phyloP scores from a whole-genome alignment of 2,113 vertebrate genomes.

The Sceloporus undulatus region DNA sequence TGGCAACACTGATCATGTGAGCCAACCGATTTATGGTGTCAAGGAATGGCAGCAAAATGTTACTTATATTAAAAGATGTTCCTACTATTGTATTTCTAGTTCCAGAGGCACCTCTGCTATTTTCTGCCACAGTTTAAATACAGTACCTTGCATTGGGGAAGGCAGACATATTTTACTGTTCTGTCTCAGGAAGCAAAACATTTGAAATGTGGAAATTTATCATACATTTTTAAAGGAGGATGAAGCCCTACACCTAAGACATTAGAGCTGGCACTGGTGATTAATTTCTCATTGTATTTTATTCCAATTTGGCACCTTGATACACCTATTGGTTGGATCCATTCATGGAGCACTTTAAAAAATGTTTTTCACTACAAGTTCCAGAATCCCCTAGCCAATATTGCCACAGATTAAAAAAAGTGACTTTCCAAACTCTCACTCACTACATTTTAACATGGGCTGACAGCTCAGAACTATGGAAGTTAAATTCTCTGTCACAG shows the following conservation, averaged over 20 bases:
- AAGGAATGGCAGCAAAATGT: neutral
- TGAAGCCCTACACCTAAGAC: neutral
- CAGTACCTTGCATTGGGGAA: neutral
- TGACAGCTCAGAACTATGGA: too few relatives aligned
- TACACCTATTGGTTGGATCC: neutral
- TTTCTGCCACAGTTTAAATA: neutral
- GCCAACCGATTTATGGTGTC: neutral
- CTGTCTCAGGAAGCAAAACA: neutral
- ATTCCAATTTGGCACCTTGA: neutral
- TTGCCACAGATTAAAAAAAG: too few relatives aligned
- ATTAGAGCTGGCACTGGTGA: neutral
- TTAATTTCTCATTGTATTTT: neutral
- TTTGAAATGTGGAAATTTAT: neutral
- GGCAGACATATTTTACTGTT: neutral
- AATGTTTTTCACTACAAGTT: too few relatives aligned
- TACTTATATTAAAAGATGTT: neutral
- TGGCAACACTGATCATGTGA: neutral
- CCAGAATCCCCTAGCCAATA: too few relatives aligned
- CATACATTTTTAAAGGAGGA: neutral
- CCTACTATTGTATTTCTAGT: neutral
- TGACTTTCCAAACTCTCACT: too few relatives aligned
- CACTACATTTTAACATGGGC: too few relatives aligned
- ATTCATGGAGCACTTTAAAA: too few relatives aligned
- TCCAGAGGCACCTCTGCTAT: neutral
- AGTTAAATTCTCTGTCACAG: too few relatives aligned